These are phyloP conservation scores for Trematocara stigmaticum DNA, from an alignment of 2,113 vertebrate species.

Conservation along the genomic window DNA sequence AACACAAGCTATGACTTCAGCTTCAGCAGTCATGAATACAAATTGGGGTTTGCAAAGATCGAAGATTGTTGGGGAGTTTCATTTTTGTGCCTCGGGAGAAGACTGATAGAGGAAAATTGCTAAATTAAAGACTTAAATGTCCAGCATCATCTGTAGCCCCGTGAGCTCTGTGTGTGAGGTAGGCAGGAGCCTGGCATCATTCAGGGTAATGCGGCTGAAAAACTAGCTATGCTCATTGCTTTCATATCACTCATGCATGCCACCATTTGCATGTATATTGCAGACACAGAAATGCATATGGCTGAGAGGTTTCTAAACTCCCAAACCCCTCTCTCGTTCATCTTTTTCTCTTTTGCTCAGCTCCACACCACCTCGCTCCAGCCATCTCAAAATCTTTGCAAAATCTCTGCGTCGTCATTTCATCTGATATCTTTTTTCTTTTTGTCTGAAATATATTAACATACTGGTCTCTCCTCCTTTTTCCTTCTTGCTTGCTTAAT, in stretches of 20 bases:
- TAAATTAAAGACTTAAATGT: conserved; percentile 32
- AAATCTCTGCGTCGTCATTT: conserved; percentile 33
- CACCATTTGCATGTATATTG: conserved; percentile 65
- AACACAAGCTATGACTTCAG: not conserved
- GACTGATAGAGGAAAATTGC: not conserved
- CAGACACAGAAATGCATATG: conserved; percentile 52
- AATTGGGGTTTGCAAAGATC: not conserved
- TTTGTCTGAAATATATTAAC: conserved; percentile 54
- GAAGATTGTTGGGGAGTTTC: not conserved
- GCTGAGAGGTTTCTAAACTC: conserved; percentile 46
- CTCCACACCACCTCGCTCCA: conserved; percentile 24
- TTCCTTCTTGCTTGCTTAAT: conserved; percentile 20
- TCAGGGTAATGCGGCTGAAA: conserved; percentile 36
- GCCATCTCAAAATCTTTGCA: conserved; percentile 31
- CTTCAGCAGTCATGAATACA: not conserved
- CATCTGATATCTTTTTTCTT: conserved; percentile 14
- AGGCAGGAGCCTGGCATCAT: conserved; percentile 23
- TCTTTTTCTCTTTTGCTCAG: not conserved
- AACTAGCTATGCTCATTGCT: conserved; percentile 30
- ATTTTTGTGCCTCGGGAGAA: not conserved
- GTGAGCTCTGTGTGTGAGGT: conserved; percentile 9
- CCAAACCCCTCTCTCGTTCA: conserved; percentile 6
- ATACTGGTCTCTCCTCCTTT: not conserved
- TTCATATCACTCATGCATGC: conserved; percentile 39
- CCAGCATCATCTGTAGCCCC: conserved; percentile 2